Percentiles rank a stretch among this genome's conserved stretches.
phyloP scores from a whole-genome alignment of 2,797 vertebrate genomes.

The Heteromormyrus szaboi region DNA sequence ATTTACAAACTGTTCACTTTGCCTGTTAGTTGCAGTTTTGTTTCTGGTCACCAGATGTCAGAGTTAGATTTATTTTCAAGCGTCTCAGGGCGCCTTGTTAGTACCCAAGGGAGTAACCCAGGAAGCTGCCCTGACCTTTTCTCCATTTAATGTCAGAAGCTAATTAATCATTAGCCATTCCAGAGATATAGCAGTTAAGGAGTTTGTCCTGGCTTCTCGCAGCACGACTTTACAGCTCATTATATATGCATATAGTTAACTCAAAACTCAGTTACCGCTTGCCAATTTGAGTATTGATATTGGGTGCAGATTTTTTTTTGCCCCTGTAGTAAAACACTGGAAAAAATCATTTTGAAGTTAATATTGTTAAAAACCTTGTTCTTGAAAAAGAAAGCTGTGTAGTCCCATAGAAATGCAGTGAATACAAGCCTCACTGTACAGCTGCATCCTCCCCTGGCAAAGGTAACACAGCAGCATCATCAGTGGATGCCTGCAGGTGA shows the following conservation, averaged over 20 bases:
- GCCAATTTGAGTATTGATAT: conserved; percentile 58
- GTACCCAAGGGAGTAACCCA: conserved; percentile 52
- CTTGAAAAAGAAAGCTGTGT: not conserved
- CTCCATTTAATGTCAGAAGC: conserved; percentile 93
- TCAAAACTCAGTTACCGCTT: conserved; percentile 66
- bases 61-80: conserved; percentile 60
- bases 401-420: not conserved
- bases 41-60: conserved; percentile 82
- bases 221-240: conserved; percentile 81
- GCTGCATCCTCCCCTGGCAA: not conserved
- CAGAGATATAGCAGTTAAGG: conserved; percentile 86
- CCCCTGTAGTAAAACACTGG: conserved; percentile 38
- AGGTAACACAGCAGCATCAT: not conserved
- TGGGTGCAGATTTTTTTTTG: conserved; percentile 46
- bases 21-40: conserved; percentile 36
- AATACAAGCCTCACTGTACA: not conserved
- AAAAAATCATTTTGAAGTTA: conserved; percentile 33
- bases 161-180: conserved; percentile 99
- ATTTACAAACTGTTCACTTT: not conserved
- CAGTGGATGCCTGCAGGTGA: not conserved
- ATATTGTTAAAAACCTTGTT: not conserved
- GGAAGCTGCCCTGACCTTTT: conserved; percentile 93
- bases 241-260: conserved; percentile 73
- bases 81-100: not conserved
- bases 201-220: conserved; percentile 78